A percentile compares a stretch with the other conserved stretches of the same genome.
phyloP scores from a whole-genome alignment of 2,888 invertebrate species.

The Conchocele bisecta region DNA sequence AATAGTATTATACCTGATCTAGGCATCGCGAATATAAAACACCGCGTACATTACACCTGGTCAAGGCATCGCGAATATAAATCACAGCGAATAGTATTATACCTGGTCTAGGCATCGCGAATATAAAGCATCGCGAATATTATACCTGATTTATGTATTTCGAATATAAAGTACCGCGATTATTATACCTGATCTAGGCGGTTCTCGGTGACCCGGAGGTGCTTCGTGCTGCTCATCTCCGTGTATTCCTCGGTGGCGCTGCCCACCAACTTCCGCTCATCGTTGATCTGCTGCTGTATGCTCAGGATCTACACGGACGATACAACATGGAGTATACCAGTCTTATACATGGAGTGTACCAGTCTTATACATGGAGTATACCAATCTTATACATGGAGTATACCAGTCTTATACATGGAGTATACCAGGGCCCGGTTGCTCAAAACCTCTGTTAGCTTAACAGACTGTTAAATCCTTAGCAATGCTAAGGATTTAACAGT shows the following conservation, averaged over 20 bases:
- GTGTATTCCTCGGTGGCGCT: constrained; percentile 40
- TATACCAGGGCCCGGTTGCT: neutral
- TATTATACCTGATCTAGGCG: constrained; percentile 68
- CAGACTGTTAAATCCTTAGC: too few relatives aligned
- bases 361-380: neutral
- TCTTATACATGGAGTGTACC: neutral
- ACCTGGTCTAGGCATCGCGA: too few relatives aligned
- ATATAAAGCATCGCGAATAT: too few relatives aligned
- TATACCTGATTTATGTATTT: too few relatives aligned
- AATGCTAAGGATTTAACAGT: too few relatives aligned
- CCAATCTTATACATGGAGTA: neutral
- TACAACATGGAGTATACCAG: neutral
- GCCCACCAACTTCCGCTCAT: constrained; percentile 60
- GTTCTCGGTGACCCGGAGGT: constrained; percentile 69
- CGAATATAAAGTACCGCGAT: too few relatives aligned
- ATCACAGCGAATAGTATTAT: too few relatives aligned
- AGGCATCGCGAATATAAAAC: too few relatives aligned
- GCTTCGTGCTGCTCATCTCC: constrained; percentile 57
- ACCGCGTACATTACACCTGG: too few relatives aligned
- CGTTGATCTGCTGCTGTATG: constrained; percentile 53
- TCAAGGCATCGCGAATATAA: too few relatives aligned
- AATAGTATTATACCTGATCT: too few relatives aligned
- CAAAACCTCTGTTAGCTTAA: too few relatives aligned
- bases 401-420: neutral
- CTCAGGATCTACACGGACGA: constrained; percentile 50